These are phyloP conservation scores for Elgaria multicarinata DNA, from an alignment of 2,113 vertebrate genomes.

Conservation along the genomic window DNA sequence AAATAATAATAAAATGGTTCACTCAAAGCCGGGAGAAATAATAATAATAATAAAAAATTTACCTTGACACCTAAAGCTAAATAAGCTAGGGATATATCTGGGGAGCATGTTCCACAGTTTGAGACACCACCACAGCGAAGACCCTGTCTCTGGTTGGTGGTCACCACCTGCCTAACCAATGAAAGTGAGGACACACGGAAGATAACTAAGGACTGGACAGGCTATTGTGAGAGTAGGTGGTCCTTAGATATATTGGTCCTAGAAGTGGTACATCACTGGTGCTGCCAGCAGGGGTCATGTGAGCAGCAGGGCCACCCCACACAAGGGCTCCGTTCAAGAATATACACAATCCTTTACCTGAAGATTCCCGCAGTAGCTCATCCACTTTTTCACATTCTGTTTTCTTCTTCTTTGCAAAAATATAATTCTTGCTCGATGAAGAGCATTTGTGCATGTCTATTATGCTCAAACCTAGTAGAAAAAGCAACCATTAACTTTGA, in stretches of 20 bases:
- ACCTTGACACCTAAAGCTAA: too few relatives aligned
- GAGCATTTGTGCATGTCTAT: constrained; percentile 55
- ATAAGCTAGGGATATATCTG: too few relatives aligned
- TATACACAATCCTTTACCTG: constrained; percentile 67
- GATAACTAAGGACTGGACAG: not conserved
- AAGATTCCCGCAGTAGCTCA: constrained; percentile 45
- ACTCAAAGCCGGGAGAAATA: not conserved
- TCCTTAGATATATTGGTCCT: not conserved
- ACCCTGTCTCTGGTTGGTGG: not conserved
- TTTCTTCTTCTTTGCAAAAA: constrained; percentile 43
- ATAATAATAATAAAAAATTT: too few relatives aligned
- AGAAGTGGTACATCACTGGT: too few relatives aligned
- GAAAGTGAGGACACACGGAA: not conserved
- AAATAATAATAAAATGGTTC: too few relatives aligned
- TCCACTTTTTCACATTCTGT: constrained; percentile 63
- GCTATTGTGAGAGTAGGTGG: not conserved
- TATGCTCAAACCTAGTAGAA: constrained; percentile 58
- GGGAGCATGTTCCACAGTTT: not conserved
- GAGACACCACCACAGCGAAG: not conserved
- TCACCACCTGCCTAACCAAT: not conserved
- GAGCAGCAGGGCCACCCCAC: too few relatives aligned
- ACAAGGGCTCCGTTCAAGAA: too few relatives aligned
- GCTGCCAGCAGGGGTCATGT: too few relatives aligned
- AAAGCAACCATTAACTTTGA: constrained; percentile 7
- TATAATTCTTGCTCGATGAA: constrained; percentile 1